Evolutionary conservation across 2,888 invertebrate species (phyloP), one percentile per base, ranked within the genome.

Genomic region (Drosophila sordidula): DNA sequence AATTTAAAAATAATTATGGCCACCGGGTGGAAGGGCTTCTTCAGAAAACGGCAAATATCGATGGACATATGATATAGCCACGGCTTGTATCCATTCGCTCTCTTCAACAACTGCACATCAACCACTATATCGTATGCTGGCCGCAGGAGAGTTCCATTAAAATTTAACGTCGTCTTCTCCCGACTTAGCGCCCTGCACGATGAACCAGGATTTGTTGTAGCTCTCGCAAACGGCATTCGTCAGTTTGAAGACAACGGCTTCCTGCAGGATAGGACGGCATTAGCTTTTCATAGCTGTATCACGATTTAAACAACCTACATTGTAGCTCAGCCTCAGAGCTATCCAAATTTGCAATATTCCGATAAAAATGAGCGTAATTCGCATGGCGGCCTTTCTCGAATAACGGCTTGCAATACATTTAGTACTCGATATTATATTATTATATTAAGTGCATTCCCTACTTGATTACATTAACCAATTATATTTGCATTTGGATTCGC

Each of bases 191-290:
- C 84, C 25, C 64, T 70, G 38, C 1, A 74, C 26, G 4, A 29
- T 3, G 0, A 80, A 6, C 79, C 72, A 81, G 0, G 77, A 75
- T 22, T 69, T 9, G n/a, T 81, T 81, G 11, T 44, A 58, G n/a
- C 49, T 44, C 6, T 56, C 11, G 9, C 81, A 82, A 1, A 46
- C n/a, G 0, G 45, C 42, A 45, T 77, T 82, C 3, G 74, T 59
- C 8, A 71, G 29, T n/a, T 74, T 80, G 12, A 80, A 68, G 6
- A 51, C 16, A 1, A 52, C 25, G 0, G 69, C 58, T 1, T 70
- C 49, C 79, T 68, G 9, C 26, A 29, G 26, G 26, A 29, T 1
- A 29, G 0, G 26, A 6, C 26, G 36, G 2, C 14, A 46, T 22
- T 25, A 16, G 11, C 11, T 38, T 36, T 18, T 22, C 12, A 47